Percentiles rank a stretch among this genome's conserved stretches.
Conservation (phyloP, 2,797 vertebrate genomes). For the Synaphobranchus kaupii region DNA sequence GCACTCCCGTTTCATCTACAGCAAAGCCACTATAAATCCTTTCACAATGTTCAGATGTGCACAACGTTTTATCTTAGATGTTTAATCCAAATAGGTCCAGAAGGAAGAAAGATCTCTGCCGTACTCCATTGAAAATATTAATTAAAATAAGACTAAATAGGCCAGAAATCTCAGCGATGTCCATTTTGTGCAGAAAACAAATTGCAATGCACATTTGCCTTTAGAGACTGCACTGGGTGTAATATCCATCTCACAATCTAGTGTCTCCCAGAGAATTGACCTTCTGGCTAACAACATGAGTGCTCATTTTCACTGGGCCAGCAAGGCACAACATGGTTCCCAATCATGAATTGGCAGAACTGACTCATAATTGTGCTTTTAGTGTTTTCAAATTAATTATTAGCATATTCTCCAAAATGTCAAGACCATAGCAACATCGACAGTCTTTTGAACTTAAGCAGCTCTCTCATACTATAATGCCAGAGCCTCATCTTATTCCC, state of each 20-base stretch:
- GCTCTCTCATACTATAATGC: neutral
- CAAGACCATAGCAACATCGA: neutral
- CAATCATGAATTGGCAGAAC: neutral
- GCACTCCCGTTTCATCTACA: neutral
- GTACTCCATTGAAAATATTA: neutral
- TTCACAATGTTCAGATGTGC: neutral
- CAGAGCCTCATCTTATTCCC: neutral
- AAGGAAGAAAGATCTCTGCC: neutral
- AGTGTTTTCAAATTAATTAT: neutral
- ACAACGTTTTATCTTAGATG: neutral
- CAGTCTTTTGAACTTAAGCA: neutral
- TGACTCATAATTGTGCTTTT: neutral
- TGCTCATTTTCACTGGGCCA: neutral
- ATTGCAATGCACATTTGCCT: neutral
- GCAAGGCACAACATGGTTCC: neutral
- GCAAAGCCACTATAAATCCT: neutral
- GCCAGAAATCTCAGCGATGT: neutral
- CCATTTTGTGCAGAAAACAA: neutral
- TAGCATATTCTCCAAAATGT: neutral
- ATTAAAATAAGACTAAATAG: neutral
- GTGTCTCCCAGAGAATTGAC: neutral
- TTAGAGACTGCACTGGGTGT: neutral
- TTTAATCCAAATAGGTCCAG: neutral
- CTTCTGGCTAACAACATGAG: neutral
- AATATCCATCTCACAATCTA: neutral